A percentile compares a stretch with the other conserved stretches of the same genome.
phyloP scores from a whole-genome alignment of 1,140 invertebrate species.

The Pachyrhynchus sulphureomaculatus region DNA sequence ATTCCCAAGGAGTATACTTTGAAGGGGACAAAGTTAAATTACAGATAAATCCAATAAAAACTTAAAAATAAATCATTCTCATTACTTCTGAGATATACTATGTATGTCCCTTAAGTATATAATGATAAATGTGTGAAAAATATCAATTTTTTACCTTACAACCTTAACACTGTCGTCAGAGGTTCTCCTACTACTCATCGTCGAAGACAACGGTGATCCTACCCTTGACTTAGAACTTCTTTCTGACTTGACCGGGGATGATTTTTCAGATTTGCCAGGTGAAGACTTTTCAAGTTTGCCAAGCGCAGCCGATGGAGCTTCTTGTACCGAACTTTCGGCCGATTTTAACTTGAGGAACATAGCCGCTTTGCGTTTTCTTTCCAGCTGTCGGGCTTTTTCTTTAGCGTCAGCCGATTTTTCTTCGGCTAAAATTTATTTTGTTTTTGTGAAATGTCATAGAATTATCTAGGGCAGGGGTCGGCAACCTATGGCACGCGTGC shows the following conservation, averaged over 20 bases:
- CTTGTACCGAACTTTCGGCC: constrained; percentile 12
- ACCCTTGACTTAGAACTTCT: neutral
- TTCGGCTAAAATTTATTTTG: constrained; percentile 55
- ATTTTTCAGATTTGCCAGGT: neutral
- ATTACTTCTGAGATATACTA: no score
- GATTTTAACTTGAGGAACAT: constrained; percentile 64
- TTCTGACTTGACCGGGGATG: neutral
- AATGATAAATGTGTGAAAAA: no score
- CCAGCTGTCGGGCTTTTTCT: constrained; percentile 68
- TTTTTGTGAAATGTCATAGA: no score
- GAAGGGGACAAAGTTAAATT: no score
- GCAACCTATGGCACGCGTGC: no score
- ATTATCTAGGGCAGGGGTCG: no score
- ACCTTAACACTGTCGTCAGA: constrained; percentile 7
- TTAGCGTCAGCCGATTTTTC: constrained; percentile 59
- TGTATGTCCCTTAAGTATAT: no score
- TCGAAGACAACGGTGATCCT: neutral
- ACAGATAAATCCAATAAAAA: no score
- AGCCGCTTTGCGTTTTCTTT: constrained; percentile 67
- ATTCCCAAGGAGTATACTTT: no score
- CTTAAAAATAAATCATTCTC: no score
- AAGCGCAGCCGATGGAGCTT: neutral
- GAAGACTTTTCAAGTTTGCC: neutral
- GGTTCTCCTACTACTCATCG: constrained; percentile 10
- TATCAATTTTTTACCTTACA: neutral